Conservation (phyloP, 2,888 invertebrate genomes). For the Lycaena phlaeas region DNA sequence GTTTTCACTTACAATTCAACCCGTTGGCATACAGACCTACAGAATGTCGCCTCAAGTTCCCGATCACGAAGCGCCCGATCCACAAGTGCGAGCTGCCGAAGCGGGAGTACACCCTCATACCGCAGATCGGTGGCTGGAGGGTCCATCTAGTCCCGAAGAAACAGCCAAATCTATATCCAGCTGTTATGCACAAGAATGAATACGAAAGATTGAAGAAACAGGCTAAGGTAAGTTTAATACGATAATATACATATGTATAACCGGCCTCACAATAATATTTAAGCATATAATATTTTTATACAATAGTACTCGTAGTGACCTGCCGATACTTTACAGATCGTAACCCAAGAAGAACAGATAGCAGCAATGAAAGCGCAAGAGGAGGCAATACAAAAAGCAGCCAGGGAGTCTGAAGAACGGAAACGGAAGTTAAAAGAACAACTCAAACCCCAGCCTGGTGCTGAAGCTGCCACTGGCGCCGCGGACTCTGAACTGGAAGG, state of each 20-base stretch:
- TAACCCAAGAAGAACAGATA: constrained; percentile 44
- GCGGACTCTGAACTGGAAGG: constrained; percentile 63
- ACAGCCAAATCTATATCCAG: constrained; percentile 68
- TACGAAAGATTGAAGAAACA: constrained; percentile 73
- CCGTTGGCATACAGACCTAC: constrained; percentile 40
- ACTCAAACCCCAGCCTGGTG: constrained; percentile 49
- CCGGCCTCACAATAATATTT: background rate
- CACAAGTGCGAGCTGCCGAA: constrained; percentile 53
- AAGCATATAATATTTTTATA: no score
- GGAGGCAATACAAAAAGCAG: constrained; percentile 62
- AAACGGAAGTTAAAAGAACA: constrained; percentile 64
- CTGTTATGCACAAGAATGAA: constrained; percentile 73
- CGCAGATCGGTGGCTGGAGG: constrained; percentile 51
- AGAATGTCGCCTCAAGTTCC: constrained; percentile 58
- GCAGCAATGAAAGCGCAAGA: constrained; percentile 66
- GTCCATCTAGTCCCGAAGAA: constrained; percentile 64
- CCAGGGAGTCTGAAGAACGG: constrained; percentile 71
- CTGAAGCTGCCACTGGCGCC: constrained; percentile 39
- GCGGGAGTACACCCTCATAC: constrained; percentile 36
- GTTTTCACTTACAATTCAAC: background rate
- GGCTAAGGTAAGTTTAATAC: constrained; percentile 55
- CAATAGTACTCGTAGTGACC: no score
- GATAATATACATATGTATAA: background rate
- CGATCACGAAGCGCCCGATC: constrained; percentile 44
- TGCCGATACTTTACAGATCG: no score